These are phyloP conservation scores for Idaea straminata DNA, from an alignment of 2,888 invertebrate species.

Conservation along the genomic window DNA sequence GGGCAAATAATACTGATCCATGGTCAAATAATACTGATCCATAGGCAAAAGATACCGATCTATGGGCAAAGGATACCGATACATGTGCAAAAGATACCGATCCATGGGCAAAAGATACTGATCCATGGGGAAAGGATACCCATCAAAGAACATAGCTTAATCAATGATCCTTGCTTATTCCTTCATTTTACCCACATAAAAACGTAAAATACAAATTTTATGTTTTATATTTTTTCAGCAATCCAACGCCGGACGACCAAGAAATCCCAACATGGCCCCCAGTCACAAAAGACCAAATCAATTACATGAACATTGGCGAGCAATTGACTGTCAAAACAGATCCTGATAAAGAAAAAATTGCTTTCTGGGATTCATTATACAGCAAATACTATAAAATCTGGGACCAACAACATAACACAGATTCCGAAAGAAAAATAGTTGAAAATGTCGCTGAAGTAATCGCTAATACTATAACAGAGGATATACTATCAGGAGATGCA, in stretches of 20 bases:
- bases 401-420: constrained; percentile 47
- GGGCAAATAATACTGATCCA: too few relatives aligned
- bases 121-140: too few relatives aligned
- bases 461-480: constrained; percentile 13
- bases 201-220: neutral
- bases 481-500: constrained; percentile 9
- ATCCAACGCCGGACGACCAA: constrained; percentile 69
- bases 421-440: constrained; percentile 21
- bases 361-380: constrained; percentile 67
- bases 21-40: too few relatives aligned
- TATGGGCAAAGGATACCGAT: too few relatives aligned
- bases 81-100: too few relatives aligned
- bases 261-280: constrained; percentile 66
- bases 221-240: constrained; percentile 49
- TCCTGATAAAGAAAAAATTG: constrained; percentile 64
- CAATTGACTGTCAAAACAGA: constrained; percentile 56
- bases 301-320: constrained; percentile 54
- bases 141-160: too few relatives aligned
- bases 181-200: too few relatives aligned
- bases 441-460: constrained; percentile 31
- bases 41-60: too few relatives aligned
- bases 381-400: constrained; percentile 63
- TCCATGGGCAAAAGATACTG: too few relatives aligned
- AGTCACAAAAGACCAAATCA: constrained; percentile 58
- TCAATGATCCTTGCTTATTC: too few relatives aligned